Evolutionary conservation across 2,888 invertebrate species (phyloP).

Genomic region (Osedax fenrisi): DNA sequence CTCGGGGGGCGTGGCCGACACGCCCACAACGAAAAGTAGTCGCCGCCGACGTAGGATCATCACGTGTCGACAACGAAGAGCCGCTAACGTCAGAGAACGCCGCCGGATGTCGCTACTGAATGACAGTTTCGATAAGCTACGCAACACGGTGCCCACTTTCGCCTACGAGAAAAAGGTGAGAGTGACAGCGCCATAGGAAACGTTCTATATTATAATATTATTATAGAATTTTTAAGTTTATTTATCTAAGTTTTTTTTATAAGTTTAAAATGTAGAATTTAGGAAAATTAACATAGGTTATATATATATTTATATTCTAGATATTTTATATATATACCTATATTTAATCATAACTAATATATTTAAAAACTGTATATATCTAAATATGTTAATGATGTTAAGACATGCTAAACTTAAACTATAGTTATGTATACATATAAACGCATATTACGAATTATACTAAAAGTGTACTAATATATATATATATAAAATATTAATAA

Average conservation of each 20-base stretch:
- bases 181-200: too few species aligned
- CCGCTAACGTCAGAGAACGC: slow-evolving; percentile 57
- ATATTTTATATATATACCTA: neutral
- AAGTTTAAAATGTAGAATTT: too few species aligned
- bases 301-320: neutral
- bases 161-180: slow-evolving; percentile 75
- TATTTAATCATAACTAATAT: too few species aligned
- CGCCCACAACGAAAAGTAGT: too few species aligned
- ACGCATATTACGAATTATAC: too few species aligned
- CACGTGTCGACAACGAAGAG: slow-evolving; percentile 42
- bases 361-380: neutral
- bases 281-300: neutral
- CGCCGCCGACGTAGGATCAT: slow-evolving; percentile 40
- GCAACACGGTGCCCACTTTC: slow-evolving; percentile 75
- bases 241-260: too few species aligned
- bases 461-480: neutral
- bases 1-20: too few species aligned
- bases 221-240: too few species aligned
- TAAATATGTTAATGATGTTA: neutral
- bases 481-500: neutral
- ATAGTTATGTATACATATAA: too few species aligned
- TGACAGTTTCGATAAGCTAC: slow-evolving; percentile 81
- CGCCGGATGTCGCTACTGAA: slow-evolving; percentile 88
- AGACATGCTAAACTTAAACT: too few species aligned
- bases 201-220: too few species aligned